A percentile compares a stretch with the other conserved stretches of the same genome.
Conservation (phyloP, 1,140 invertebrate genomes). For the Euwallacea similis region DNA sequence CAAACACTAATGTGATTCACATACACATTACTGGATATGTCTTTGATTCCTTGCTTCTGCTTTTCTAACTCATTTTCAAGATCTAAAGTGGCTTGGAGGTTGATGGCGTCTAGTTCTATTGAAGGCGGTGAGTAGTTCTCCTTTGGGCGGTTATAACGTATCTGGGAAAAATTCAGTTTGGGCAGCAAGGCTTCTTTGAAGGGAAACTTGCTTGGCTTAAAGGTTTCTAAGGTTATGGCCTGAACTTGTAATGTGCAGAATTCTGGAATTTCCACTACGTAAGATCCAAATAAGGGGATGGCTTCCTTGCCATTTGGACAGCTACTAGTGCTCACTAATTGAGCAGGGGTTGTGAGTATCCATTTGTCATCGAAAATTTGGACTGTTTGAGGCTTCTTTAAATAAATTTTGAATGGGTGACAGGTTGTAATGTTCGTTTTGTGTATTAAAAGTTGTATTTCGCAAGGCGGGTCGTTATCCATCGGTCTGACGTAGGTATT, state of each 20-base stretch:
- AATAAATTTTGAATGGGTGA: slow-evolving; percentile 15
- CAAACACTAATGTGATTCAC: slow-evolving; percentile 19
- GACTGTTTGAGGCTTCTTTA: slow-evolving; percentile 4
- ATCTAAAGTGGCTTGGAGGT: slow-evolving; percentile 4
- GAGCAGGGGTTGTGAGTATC: slow-evolving; percentile 7
- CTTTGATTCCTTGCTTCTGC: slow-evolving; percentile 6
- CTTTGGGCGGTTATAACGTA: background rate
- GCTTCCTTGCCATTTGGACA: slow-evolving; percentile 13
- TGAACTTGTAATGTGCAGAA: slow-evolving; percentile 18
- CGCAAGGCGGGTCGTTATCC: slow-evolving; percentile 20
- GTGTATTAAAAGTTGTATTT: slow-evolving; percentile 14
- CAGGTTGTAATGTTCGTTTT: slow-evolving; percentile 19
- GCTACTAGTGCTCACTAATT: background rate
- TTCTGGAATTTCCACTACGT: slow-evolving; percentile 15
- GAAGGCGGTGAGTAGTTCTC: slow-evolving; percentile 8
- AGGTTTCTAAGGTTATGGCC: slow-evolving; percentile 13
- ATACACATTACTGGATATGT: slow-evolving; percentile 2
- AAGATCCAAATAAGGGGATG: slow-evolving; percentile 16
- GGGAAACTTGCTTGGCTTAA: slow-evolving; percentile 2
- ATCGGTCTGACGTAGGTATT: background rate
- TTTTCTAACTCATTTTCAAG: background rate
- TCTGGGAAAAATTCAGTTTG: background rate
- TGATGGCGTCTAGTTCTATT: slow-evolving; percentile 10
- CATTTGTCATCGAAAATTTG: slow-evolving; percentile 27
- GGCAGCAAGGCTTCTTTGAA: slow-evolving; percentile 15